Base-by-base conservation (phyloP, 2,113 vertebrate genomes). In the Salvelinus fontinalis region DNA sequence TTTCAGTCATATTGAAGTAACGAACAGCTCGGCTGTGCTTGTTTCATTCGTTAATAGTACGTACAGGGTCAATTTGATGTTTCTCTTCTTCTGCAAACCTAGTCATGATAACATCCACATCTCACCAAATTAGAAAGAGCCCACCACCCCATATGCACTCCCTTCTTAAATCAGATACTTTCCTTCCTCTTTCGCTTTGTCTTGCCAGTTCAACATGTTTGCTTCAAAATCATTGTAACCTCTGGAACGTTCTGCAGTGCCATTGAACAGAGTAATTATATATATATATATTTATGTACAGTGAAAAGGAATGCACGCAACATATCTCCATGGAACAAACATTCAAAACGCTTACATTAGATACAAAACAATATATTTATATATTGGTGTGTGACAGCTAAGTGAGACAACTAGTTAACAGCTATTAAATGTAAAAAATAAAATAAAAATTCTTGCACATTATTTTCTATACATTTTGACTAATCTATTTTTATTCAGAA, bases 221-320 rank as follows among this genome's bases (percentile, higher is more conserved):
- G 72, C 73, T 70, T 81, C 70, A 81, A 77, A 79, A 83, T 84
- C 79, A 83, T 51, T 79, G 68, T 79, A 70, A 83, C 78, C 76
- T 85, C 76, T 65, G 73, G 75, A 85, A 79, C 81, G 87, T 80
- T 91, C 86, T 87, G 84, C 87, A 90, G 88, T 88, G 88, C 85
- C 84, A 91, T 86, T 75, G 90, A 86, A 82, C 89, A 91, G 86
- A 90, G 88, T 84, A 89, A 82, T 92, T 88, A 90, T 91, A 93
- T 89, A 44, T 44, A 39, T 11, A 44, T 44, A 93, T 93, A 92
- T 93, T 34, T 96, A 96, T 95, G 92, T 95, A 96, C 94, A 95
- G 77, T 91, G 88, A 90, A 84, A 89, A 86, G 91, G 89, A 91
- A 91, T 92, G 91, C 88, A 90, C 80, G 90, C 65, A 85, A 73